These are phyloP conservation scores for Leucophenga montana DNA, from an alignment of 2,888 invertebrate species.

Conservation along the genomic window DNA sequence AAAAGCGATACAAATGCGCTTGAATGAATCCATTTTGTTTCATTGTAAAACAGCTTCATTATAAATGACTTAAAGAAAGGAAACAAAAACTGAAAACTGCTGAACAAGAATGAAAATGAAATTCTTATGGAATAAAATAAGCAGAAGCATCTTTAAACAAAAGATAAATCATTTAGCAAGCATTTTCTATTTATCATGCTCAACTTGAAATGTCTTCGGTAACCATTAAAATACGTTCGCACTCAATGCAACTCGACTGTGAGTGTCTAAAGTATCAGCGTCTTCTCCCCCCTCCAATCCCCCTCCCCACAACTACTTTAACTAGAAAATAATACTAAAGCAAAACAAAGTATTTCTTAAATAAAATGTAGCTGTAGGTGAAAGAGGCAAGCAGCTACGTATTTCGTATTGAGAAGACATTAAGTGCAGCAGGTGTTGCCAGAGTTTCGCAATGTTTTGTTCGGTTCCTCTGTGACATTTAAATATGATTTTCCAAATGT, in stretches of 20 bases:
- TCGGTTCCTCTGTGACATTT: conserved; percentile 1
- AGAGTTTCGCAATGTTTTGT: neutral
- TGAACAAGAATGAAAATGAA: neutral
- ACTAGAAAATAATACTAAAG: neutral
- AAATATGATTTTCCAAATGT: conserved; percentile 8
- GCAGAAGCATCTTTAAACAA: conserved; percentile 11
- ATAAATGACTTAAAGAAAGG: too few species aligned
- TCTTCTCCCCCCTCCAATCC: too few species aligned
- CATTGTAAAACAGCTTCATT: too few species aligned
- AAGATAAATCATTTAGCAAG: conserved; percentile 19
- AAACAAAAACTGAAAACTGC: too few species aligned
- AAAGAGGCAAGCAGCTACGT: neutral
- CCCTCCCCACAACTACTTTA: too few species aligned
- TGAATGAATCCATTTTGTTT: too few species aligned
- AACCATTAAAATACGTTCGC: conserved; percentile 2
- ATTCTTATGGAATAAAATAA: neutral
- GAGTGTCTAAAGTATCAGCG: too few species aligned
- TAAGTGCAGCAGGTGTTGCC: conserved; percentile 19
- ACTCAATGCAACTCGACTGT: neutral
- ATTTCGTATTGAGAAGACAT: neutral
- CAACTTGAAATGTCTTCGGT: conserved; percentile 8
- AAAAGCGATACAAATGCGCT: too few species aligned
- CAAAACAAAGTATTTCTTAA: conserved; percentile 2
- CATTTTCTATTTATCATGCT: conserved; percentile 18
- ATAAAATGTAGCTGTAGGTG: too few species aligned